Evolutionary conservation across 2,113 vertebrate genomes (phyloP).

Genomic region (Pterocles gutturalis): DNA sequence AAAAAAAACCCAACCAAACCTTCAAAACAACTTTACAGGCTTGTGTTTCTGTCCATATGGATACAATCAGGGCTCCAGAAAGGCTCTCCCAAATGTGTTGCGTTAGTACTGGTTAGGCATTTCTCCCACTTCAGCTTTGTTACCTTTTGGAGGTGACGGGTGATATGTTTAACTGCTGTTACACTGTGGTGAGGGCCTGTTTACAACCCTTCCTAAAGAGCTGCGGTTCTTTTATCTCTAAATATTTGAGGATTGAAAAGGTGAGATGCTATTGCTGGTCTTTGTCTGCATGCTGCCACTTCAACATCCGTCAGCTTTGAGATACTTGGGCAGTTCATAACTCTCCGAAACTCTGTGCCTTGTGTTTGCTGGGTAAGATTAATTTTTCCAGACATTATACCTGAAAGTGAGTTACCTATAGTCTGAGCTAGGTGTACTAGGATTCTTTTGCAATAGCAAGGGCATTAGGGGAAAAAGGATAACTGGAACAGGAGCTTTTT

Average conservation of each 20-base stretch:
- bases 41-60: not conserved
- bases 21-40: not conserved
- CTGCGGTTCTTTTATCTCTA: not conserved
- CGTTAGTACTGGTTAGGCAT: too few species aligned
- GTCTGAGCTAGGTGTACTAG: not conserved
- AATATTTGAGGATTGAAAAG: not conserved
- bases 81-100: not conserved
- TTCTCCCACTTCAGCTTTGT: not conserved
- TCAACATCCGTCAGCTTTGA: not conserved
- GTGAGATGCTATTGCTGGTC: not conserved
- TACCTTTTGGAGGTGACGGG: not conserved
- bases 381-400: not conserved
- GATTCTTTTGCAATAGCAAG: not conserved
- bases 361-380: not conserved
- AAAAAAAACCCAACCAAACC: too few species aligned
- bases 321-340: accelerated
- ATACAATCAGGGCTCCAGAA: not conserved
- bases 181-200: not conserved
- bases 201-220: not conserved
- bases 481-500: not conserved
- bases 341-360: not conserved
- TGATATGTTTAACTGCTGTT: not conserved
- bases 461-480: not conserved
- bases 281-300: not conserved
- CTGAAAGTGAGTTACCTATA: not conserved